phyloP scores from a whole-genome alignment of 2,113 vertebrate species.

The Eubucco bourcierii region DNA sequence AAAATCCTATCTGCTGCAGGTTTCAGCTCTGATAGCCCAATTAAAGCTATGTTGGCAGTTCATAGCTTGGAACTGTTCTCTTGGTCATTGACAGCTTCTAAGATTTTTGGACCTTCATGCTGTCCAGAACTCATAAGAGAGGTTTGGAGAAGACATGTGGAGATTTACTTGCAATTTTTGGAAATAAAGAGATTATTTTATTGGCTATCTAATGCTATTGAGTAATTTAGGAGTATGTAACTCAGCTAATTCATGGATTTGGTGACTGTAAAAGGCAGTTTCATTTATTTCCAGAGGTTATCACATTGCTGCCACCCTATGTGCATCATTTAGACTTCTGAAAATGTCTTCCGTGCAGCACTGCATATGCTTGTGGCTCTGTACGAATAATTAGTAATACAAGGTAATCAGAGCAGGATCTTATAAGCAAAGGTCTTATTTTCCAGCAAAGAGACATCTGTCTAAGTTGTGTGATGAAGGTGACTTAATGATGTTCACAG shows the following conservation, averaged over 20 bases:
- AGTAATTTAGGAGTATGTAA: neutral
- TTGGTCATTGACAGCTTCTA: neutral
- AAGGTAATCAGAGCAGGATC: neutral
- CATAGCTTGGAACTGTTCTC: neutral
- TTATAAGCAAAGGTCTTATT: neutral
- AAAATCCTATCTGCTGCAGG: neutral
- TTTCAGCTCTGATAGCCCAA: neutral
- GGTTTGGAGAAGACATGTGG: neutral
- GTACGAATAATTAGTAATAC: neutral
- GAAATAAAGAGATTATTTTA: neutral
- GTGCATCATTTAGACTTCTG: neutral
- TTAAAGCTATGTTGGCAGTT: neutral
- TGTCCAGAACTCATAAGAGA: neutral
- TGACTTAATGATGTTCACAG: neutral
- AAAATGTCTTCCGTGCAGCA: neutral
- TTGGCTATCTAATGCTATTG: neutral
- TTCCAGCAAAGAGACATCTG: neutral
- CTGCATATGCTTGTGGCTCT: neutral
- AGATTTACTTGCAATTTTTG: neutral
- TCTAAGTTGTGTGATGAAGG: neutral
- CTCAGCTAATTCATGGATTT: neutral
- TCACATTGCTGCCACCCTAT: neutral
- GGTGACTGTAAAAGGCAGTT: constrained; percentile 12
- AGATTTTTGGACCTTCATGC: neutral
- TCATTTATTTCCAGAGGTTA: neutral